Evolutionary conservation across 2,888 invertebrate species (phyloP).

Genomic region (Agonopterix subpropinquella): DNA sequence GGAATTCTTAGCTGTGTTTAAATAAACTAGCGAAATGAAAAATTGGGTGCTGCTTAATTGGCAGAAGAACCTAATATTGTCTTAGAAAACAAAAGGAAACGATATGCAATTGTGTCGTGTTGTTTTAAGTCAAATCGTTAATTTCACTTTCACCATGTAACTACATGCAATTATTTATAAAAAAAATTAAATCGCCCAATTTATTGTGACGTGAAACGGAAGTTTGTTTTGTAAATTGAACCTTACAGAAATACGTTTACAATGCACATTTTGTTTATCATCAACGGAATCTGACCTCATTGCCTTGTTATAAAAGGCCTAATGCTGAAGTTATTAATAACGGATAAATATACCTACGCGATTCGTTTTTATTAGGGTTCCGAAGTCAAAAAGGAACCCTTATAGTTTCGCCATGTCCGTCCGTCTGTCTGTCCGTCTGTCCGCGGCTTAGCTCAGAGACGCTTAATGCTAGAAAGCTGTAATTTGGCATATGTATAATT

Average conservation of each 20-base stretch:
- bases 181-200: too few relatives aligned
- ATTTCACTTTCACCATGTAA: background rate
- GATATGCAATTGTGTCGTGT: background rate
- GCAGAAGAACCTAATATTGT: constrained; percentile 15
- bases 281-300: too few relatives aligned
- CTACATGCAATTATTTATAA: background rate
- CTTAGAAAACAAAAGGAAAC: background rate
- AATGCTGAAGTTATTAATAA: background rate
- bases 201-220: too few relatives aligned
- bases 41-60: constrained; percentile 33
- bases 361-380: constrained; percentile 1
- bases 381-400: too few relatives aligned
- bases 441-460: too few relatives aligned
- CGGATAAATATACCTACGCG: background rate
- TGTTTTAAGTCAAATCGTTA: background rate
- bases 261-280: too few relatives aligned
- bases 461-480: too few relatives aligned
- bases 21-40: constrained; percentile 39
- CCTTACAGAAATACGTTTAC: too few relatives aligned
- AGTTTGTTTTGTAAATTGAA: too few relatives aligned
- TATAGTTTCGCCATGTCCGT: too few relatives aligned
- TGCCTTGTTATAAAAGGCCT: background rate
- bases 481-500: too few relatives aligned
- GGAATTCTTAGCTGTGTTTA: constrained; percentile 45
- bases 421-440: too few relatives aligned